Base-by-base conservation (phyloP, 2,797 vertebrate genomes). In the Molossus alvarezi region DNA sequence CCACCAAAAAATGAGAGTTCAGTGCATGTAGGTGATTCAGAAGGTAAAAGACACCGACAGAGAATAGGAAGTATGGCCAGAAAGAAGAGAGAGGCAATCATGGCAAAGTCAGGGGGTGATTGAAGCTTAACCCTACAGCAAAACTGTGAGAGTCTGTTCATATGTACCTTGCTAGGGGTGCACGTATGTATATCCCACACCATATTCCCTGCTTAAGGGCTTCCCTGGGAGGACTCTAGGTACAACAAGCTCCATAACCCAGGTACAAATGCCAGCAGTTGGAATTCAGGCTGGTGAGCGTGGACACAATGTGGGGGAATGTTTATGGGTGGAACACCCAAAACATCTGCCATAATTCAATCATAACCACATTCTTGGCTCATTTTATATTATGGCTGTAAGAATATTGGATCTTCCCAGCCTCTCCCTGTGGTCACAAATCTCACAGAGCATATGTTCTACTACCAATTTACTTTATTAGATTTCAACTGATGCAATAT, bases 241-340 rank as follows among this genome's bases (percentile, higher is more conserved):
- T 5, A 73, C 9, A 65, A 33, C 4, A 73, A 3, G 3, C 18
- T 88, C 33, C 9, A 21, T 12, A 81, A 58, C 13, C 60, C 57
- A 80, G 9, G 57, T n/a, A 23, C 1, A 53, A 11, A 77, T 1
- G 0, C 8, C 23, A 57, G 14, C 15, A 20, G 12, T 25, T 37
- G 4, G 14, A 37, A 71, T 29, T 41, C 21, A n/a, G 9, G 9
- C 18, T 57, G 7, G 11, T 6, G 76, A 4, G 1, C 3, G 0
- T 55, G 33, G 79, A 21, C 27, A 71, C 1, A 37, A 14, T 4
- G 9, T 73, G 3, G 20, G 72, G 2, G 1, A 18, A 12, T 5
- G 11, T 18, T 3, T 3, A 1, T 6, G 5, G 12, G 5, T 27
- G 4, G 4, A n/a, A 10, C 6, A 48, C 7, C 9, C 18, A 13